These are phyloP conservation scores for Pteromalus puparum DNA, from an alignment of 1,140 invertebrate genomes.

Conservation along the genomic window DNA sequence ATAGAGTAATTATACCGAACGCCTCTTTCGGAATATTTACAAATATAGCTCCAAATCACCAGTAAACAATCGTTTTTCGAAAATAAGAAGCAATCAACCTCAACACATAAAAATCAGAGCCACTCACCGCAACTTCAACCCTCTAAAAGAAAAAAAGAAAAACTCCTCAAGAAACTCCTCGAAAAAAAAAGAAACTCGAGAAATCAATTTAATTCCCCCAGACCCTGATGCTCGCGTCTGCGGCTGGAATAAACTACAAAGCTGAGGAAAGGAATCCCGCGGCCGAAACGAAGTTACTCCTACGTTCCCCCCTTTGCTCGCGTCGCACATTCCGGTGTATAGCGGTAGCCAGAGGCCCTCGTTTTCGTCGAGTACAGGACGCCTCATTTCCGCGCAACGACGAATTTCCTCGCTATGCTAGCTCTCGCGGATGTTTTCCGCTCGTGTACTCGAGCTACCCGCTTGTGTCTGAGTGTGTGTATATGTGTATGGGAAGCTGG, in stretches of 20 bases:
- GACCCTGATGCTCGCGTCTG: background rate
- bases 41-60: too few species aligned
- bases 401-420: constrained; percentile 15
- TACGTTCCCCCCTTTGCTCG: background rate
- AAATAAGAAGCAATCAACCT: background rate
- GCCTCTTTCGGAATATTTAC: too few species aligned
- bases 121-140: too few species aligned
- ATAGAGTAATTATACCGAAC: background rate
- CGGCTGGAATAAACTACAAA: constrained; percentile 46
- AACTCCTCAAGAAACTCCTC: background rate
- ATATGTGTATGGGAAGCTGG: background rate
- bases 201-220: constrained; percentile 38
- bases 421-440: background rate
- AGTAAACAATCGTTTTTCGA: too few species aligned
- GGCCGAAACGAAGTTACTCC: constrained; percentile 27
- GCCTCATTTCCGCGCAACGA: constrained; percentile 41
- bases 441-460: background rate
- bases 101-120: background rate
- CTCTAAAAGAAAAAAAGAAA: background rate
- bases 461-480: too few species aligned
- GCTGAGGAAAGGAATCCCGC: constrained; percentile 12
- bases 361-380: background rate
- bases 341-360: background rate
- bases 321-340: background rate
- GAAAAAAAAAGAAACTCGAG: constrained; percentile 11